A percentile compares a stretch with the other conserved stretches of the same genome.
Conservation (phyloP, 2,888 invertebrate species). For the Dorcus hopei region DNA sequence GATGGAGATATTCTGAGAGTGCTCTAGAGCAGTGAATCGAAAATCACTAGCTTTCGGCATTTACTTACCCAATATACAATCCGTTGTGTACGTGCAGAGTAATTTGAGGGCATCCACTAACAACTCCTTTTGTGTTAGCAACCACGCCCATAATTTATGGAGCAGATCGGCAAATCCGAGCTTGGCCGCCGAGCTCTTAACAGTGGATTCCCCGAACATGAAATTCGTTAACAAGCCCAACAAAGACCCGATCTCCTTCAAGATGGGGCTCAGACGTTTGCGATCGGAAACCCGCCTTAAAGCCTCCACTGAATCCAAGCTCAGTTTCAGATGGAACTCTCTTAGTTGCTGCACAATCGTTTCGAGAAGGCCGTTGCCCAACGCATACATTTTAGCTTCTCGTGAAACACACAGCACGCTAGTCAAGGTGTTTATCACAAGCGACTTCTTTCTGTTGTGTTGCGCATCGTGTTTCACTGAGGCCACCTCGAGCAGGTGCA, state of each 20-base stretch:
- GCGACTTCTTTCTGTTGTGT: constrained; percentile 42
- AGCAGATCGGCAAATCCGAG: constrained; percentile 58
- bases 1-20: too few relatives aligned
- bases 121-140: constrained; percentile 56
- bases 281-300: constrained; percentile 47
- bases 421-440: constrained; percentile 47
- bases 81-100: constrained; percentile 61
- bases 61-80: constrained; percentile 58
- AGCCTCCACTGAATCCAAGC: constrained; percentile 51
- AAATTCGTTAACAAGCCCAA: constrained; percentile 59
- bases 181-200: constrained; percentile 57
- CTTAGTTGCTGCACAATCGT: constrained; percentile 48
- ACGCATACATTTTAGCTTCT: constrained; percentile 50
- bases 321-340: constrained; percentile 50
- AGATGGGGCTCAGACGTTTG: constrained; percentile 49
- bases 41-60: not conserved
- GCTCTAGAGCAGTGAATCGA: too few relatives aligned
- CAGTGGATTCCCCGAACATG: constrained; percentile 53
- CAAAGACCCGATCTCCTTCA: constrained; percentile 58
- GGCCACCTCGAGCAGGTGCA: constrained; percentile 50
- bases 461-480: constrained; percentile 36
- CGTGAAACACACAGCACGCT: constrained; percentile 50
- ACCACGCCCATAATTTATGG: constrained; percentile 68
- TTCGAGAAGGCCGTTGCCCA: constrained; percentile 45
- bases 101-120: constrained; percentile 56